Evolutionary conservation across 1,140 invertebrate genomes (phyloP).

Genomic region (Eurosta solidaginis): DNA sequence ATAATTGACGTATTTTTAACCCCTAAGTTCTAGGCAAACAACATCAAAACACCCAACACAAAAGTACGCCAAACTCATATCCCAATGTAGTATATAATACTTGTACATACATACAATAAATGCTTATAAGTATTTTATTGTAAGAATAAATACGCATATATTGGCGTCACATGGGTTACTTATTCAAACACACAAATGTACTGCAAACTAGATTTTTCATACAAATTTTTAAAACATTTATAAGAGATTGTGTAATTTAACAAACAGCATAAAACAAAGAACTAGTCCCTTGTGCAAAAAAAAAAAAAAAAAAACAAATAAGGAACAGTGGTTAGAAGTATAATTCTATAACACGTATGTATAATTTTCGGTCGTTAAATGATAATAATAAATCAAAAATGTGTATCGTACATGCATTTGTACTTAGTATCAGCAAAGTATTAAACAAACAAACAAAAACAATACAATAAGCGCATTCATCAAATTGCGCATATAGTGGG

Average conservation of each 20-base stretch:
- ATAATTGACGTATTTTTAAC: background rate
- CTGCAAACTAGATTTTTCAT: background rate
- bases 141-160: too few species aligned
- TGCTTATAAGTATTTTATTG: too few species aligned
- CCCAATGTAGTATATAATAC: too few species aligned
- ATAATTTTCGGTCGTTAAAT: background rate
- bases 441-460: background rate
- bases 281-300: background rate
- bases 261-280: background rate
- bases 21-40: background rate
- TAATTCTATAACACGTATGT: background rate
- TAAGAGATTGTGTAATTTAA: background rate
- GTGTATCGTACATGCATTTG: too few species aligned
- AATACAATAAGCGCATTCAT: too few species aligned
- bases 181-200: too few species aligned
- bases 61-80: background rate
- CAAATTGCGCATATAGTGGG: too few species aligned
- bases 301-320: background rate
- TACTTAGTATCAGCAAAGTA: too few species aligned
- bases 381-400: background rate
- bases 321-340: background rate
- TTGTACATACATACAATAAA: too few species aligned
- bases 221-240: background rate
- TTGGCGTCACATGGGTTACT: too few species aligned
- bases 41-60: background rate